Percentiles rank a stretch among this genome's conserved stretches.
Evolutionary conservation across 2,797 vertebrate species (phyloP).

Genomic region (Sebastes steindachneri): DNA sequence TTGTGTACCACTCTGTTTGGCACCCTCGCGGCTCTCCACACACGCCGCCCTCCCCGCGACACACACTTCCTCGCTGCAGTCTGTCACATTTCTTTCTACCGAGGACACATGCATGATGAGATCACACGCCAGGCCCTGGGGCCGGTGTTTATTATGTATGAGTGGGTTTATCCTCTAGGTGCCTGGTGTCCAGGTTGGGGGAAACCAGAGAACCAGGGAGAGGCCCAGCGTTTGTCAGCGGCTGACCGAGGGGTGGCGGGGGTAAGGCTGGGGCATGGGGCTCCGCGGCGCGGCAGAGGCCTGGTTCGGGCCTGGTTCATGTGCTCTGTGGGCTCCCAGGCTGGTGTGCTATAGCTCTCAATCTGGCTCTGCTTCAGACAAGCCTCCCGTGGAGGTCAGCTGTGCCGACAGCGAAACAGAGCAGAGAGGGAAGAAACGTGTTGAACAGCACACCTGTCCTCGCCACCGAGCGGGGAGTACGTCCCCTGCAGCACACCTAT

Average conservation of each 20-base stretch:
- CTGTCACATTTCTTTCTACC: constrained; percentile 71
- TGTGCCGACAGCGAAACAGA: constrained; percentile 52
- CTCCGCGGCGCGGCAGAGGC: constrained; percentile 23
- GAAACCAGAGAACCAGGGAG: constrained; percentile 50
- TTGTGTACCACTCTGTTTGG: constrained; percentile 54
- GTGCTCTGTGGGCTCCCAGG: constrained; percentile 62
- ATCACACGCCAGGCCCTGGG: constrained; percentile 71
- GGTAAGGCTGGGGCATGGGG: constrained; percentile 28
- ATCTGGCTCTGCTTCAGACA: constrained; percentile 72
- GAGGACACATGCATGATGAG: constrained; percentile 68
- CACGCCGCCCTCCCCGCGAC: constrained; percentile 30
- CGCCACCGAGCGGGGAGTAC: constrained; percentile 37
- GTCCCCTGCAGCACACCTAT: constrained; percentile 35
- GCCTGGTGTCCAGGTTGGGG: constrained; percentile 55
- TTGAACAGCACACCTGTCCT: constrained; percentile 72
- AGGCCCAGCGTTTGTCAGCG: constrained; percentile 45
- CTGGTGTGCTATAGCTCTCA: constrained; percentile 48
- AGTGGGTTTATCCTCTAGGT: constrained; percentile 67
- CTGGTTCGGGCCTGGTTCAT: constrained; percentile 55
- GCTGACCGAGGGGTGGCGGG: constrained; percentile 41
- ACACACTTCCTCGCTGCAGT: constrained; percentile 52
- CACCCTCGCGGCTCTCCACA: constrained; percentile 56
- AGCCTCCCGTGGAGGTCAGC: constrained; percentile 65
- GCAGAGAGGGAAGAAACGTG: constrained; percentile 54
- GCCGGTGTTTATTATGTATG: constrained; percentile 78